Percentiles rank a stretch among this genome's conserved stretches.
Evolutionary conservation across 2,888 invertebrate genomes (phyloP).

Genomic region (Hoplodrina ambigua): DNA sequence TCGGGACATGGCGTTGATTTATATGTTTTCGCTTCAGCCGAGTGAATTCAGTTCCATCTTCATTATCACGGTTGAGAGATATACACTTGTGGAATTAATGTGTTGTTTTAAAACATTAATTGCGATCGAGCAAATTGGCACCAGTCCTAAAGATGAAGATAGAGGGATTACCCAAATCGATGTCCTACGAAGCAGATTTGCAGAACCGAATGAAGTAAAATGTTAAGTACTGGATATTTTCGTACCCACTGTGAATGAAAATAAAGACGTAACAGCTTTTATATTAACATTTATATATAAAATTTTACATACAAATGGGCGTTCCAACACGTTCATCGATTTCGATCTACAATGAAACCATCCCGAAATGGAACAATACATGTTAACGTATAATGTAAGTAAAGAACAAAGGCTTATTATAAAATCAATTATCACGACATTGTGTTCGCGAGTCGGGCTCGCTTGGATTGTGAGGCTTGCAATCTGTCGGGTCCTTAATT

Average conservation of each 20-base stretch:
- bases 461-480: slow-evolving; percentile 19
- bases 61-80: slow-evolving; percentile 18
- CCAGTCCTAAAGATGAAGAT: neutral
- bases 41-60: slow-evolving; percentile 21
- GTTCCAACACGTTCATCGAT: slow-evolving; percentile 27
- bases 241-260: slow-evolving; percentile 1
- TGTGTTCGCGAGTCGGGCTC: slow-evolving; percentile 36
- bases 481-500: slow-evolving; percentile 44
- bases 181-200: slow-evolving; percentile 20
- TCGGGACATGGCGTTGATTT: slow-evolving; percentile 38
- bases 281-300: slow-evolving; percentile 24
- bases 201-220: slow-evolving; percentile 8
- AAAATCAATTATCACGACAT: slow-evolving; percentile 66
- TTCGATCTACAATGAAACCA: slow-evolving; percentile 43
- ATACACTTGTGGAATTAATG: slow-evolving; percentile 9
- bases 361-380: slow-evolving; percentile 57
- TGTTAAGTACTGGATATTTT: neutral
- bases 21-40: slow-evolving; percentile 35
- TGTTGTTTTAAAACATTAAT: slow-evolving; percentile 6
- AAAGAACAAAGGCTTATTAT: slow-evolving; percentile 66
- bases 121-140: slow-evolving; percentile 11
- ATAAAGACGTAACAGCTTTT: slow-evolving; percentile 1
- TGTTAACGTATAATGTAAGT: slow-evolving; percentile 56
- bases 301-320: slow-evolving; percentile 38
- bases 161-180: neutral